Base-by-base conservation (phyloP, 2,113 vertebrate genomes). In the Pipra filicauda region DNA sequence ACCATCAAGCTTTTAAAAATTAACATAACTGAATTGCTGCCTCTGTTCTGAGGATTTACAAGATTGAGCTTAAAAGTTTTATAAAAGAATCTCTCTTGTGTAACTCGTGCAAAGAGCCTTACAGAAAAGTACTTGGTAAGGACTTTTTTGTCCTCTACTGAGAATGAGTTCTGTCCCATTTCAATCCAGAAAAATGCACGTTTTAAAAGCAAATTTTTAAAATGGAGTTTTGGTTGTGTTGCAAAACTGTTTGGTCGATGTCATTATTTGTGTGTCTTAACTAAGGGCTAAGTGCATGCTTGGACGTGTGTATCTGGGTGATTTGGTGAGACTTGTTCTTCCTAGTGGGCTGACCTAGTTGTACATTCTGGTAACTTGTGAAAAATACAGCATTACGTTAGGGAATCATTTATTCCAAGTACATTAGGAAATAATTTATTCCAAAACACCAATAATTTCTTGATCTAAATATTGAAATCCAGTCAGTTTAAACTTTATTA, bases 41-140 rank as follows among this genome's bases (percentile, higher is more conserved):
- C 37, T 93, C 91, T 89, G 84, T 96, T 90, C 72, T 91, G 44
- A 96, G 94, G 95, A 97, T 96, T 98, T 97, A 90, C 5, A 82
- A 91, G 90, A 96, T 85, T 95, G 27, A 93, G 70, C 72, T 78
- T 90, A 46, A 95, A 96, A 41, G 79, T 88, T 77, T 97, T 88
- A 71, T 89, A 76, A 96, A 96, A 79, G 16, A 54, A 91, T 79
- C 52, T 92, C 89, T 95, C 91, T 93, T 95, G 65, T 49, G 41
- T 91, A 87, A 84, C 48, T 71, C 55, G 48, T 85, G 61, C 49
- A 76, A 88, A 86, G 88, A 94, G 81, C 61, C 92, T 97, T 97
- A 94, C 66, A 44, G 72, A 43, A 93, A 93, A 80, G 77, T 69
- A 49, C 67, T 90, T 54, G 70, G 19, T 69, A 41, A 54, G 31